Evolutionary conservation across 1,140 invertebrate species (phyloP), one percentile per base, ranked within the genome.

Genomic region (Bombus picipes): DNA sequence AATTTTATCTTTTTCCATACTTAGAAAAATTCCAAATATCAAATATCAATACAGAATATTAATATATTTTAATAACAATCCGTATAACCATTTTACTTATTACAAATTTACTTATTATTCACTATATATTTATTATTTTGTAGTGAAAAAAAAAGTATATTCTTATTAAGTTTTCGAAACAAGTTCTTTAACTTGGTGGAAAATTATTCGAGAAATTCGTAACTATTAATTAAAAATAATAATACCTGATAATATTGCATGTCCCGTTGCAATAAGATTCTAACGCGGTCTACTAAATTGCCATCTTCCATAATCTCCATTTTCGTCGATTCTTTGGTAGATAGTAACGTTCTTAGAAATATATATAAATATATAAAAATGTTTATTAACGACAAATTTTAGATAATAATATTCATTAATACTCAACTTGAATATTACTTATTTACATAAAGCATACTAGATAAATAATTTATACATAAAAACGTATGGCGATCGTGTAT

Each of bases 261-360:
- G 93, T 98, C 97, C 68, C 97, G 95, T 94, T 98, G 97, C 66
- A 98, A 95, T 62, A 98, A 95, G 91, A 97, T 97, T 86, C 97
- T 96, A 68, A 97, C 97, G 86, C 97, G 96, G 94, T 98, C 97
- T 96, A 98, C 97, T 93, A 98, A 96, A 96, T 97, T 98, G 41
- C 97, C 97, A 96, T 98, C 97, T 96, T 98, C 97, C 95, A 98
- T 97, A 83, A 98, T 97, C 94, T 98, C 97, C 97, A 98, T 98
- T 82, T 86, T 65, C n/a, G 18, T 91, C 81, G 87, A 47, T 68
- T 71, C 57, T 83, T 79, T 10, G 83, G 72, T 71, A 70, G 2
- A 66, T 0, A 59, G 57, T 34, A 79, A 76, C 10, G 18, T 22
- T n/a, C n/a, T 75, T 62, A 43, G 15, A 66, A 66, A 25, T 57